Base-by-base conservation (phyloP, 2,113 vertebrate species). In the Stomatorhinus ivindoensis region DNA sequence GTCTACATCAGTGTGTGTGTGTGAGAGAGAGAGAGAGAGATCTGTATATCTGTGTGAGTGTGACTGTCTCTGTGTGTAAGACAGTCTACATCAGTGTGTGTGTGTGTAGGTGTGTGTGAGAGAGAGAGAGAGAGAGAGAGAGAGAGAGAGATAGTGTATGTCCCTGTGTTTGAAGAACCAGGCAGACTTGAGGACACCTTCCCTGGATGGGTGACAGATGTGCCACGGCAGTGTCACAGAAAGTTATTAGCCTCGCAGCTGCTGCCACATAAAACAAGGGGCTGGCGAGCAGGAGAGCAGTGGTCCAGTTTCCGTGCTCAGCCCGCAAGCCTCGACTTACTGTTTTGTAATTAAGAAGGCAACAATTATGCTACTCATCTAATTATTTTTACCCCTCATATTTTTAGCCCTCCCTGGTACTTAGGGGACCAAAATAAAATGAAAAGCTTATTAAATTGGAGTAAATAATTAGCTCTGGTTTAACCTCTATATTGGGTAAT, bases 211-310 rank as follows among this genome's bases (percentile, higher is more conserved):
- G 73, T 47, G 10, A 48, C 83, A 21, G 83, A 84, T 44, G 83
- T 86, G 47, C n/a, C 27, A 80, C 11, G 31, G 5, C 44, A 89
- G n/a, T 31, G 88, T 85, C 80, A 85, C 80, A 58, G 51, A 89
- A 42, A 89, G 76, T 46, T 83, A 89, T 89, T 65, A 85, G 53
- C 21, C 76, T 85, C 24, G 3, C 80, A 89, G 88, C 82, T 46
- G 42, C 53, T 48, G 55, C 31, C 88, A 89, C 53, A 47, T 39
- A 47, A 27, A 86, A 73, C 21, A 88, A 88, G 42, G 15, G 46
- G 46, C 19, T 2, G 73, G 35, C 0, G 0, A 76, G 73, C 35
- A 53, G 50, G 50, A 21, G 50, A 24, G 24, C 44, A 53, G 47
- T 19, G 5, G 35, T 27, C 46, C 42, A n/a, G 21, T 21, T 65